Conservation (phyloP, 2,113 vertebrate genomes). For the Limanda limanda region DNA sequence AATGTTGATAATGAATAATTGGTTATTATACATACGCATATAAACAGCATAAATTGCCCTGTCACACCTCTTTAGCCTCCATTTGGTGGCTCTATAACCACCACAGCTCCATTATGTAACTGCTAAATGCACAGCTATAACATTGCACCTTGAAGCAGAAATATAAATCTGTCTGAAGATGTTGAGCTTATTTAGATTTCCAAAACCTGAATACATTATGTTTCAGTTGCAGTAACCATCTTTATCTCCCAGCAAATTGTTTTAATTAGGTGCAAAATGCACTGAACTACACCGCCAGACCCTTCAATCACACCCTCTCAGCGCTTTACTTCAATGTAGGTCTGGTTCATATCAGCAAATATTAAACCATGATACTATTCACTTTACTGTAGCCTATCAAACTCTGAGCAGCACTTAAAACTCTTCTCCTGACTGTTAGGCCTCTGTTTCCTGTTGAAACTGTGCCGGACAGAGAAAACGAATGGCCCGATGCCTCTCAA, state of each 20-base stretch:
- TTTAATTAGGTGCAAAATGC: constrained; percentile 1
- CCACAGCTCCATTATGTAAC: no score
- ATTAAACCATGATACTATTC: neutral
- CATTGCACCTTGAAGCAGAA: no score
- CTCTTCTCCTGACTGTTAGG: constrained; percentile 15
- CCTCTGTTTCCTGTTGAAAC: constrained; percentile 37
- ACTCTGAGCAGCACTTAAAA: neutral
- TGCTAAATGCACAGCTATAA: no score
- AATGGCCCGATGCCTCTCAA: neutral
- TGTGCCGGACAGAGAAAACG: constrained; percentile 18
- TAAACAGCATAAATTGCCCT: no score
- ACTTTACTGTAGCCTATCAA: constrained; percentile 43
- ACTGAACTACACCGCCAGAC: neutral
- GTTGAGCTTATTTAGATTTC: no score
- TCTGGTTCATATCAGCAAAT: constrained; percentile 39
- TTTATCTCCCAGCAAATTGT: neutral
- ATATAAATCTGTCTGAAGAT: no score
- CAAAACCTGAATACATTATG: no score
- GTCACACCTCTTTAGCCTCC: no score
- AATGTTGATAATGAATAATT: no score
- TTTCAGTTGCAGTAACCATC: neutral
- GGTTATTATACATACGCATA: no score
- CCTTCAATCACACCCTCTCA: neutral
- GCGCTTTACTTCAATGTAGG: constrained; percentile 15
- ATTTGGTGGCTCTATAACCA: no score